Percentiles rank a stretch among this genome's conserved stretches.
These are phyloP conservation scores for Staurois parvus DNA, from an alignment of 2,797 vertebrate species.

Conservation along the genomic window DNA sequence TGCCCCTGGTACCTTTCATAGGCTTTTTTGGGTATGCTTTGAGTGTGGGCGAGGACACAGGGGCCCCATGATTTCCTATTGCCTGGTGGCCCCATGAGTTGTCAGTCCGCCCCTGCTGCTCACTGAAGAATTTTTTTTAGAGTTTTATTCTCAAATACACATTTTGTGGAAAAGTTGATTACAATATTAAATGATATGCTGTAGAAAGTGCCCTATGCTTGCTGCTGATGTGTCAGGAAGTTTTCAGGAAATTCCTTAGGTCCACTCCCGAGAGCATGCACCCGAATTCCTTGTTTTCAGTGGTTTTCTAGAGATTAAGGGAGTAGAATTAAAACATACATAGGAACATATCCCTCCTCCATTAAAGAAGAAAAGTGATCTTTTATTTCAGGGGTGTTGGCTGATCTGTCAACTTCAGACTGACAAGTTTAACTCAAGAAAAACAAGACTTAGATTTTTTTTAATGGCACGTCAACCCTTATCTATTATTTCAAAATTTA, in stretches of 20 bases:
- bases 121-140: no score
- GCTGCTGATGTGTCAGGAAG: slow-evolving; percentile 66
- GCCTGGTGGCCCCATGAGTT: no score
- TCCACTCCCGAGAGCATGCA: slow-evolving; percentile 70
- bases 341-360: rapidly evolving
- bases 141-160: background rate
- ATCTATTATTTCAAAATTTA: slow-evolving; percentile 53
- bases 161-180: background rate
- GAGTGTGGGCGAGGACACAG: no score
- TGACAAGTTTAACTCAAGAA: background rate
- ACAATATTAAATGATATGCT: background rate
- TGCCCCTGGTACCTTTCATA: no score
- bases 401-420: slow-evolving; percentile 20
- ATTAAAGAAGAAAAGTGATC: slow-evolving; percentile 34
- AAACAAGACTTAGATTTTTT: slow-evolving; percentile 54
- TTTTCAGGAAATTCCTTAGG: slow-evolving; percentile 67
- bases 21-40: no score
- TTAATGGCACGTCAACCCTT: slow-evolving; percentile 56
- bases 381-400: slow-evolving; percentile 16
- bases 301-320: slow-evolving; percentile 63
- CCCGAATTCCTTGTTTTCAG: slow-evolving; percentile 68
- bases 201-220: slow-evolving; percentile 32
- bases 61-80: no score
- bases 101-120: no score
- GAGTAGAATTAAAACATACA: slow-evolving; percentile 19